Conservation (phyloP, 2,797 vertebrate genomes). For the Micropoecilia bifurca region DNA sequence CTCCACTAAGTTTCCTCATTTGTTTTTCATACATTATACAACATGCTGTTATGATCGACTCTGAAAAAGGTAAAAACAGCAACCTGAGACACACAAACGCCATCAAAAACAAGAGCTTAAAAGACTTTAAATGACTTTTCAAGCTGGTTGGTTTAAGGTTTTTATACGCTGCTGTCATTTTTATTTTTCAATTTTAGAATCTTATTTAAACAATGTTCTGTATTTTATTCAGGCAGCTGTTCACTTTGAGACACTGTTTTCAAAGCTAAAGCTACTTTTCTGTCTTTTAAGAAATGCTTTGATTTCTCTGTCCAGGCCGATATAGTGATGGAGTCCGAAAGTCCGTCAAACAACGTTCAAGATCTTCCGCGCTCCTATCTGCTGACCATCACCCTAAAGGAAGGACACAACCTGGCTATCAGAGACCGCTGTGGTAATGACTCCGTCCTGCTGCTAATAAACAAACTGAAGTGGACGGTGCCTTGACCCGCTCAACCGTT, state of each 20-base stretch:
- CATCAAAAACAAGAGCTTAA: not conserved
- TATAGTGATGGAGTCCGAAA: constrained; percentile 40
- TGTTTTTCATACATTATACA: not conserved
- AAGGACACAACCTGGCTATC: constrained; percentile 92
- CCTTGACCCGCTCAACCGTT: not conserved
- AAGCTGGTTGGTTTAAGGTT: not conserved
- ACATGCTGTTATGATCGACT: not conserved
- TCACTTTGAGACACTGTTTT: not conserved
- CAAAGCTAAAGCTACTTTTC: not conserved
- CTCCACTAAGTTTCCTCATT: not conserved
- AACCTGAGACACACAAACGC: not conserved
- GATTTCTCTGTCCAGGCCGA: constrained; percentile 63
- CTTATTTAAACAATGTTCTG: not conserved
- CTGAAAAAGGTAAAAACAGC: not conserved
- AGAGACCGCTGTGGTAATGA: constrained; percentile 93
- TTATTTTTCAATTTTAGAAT: not conserved
- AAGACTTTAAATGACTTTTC: not conserved
- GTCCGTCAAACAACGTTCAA: constrained; percentile 13
- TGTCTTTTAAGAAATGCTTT: not conserved
- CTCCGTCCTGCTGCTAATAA: not conserved
- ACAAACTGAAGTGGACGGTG: not conserved
- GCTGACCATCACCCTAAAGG: constrained; percentile 90
- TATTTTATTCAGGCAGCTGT: constrained; percentile 11
- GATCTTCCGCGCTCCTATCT: constrained; percentile 79
- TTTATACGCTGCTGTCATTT: not conserved